Base-by-base conservation (phyloP, 2,888 invertebrate species). In the Cephus pygmeus region DNA sequence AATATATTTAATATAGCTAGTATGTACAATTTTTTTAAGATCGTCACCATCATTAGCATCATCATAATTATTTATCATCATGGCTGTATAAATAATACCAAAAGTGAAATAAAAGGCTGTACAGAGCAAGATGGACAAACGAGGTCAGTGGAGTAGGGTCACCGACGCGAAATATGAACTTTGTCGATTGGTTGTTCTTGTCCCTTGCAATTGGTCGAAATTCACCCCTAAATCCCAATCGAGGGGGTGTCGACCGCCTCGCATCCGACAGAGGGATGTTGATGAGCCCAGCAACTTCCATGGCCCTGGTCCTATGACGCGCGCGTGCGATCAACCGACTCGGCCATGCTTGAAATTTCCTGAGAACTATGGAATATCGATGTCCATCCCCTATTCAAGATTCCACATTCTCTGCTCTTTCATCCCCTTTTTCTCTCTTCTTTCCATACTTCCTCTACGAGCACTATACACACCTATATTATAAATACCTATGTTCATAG, bases 291-390 rank as follows among this genome's bases (percentile, higher is more conserved):
- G 75, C 81, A 82, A 80, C 84, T 80, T 82, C 74, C 81, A 79
- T 81, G 84, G 84, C 86, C 85, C 81, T 81, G 80, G 73, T 83
- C 56, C n/a, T 69, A 36, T 81, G 81, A 83, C 81, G 82, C 84
- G 83, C 84, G 85, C 84, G 85, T 86, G 88, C 86, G 88, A 88
- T 89, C 87, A 87, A 87, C 86, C 84, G 83, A 83, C 79, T 85
- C 87, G 87, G 87, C 86, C 86, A 86, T 85, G 87, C 88, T 87
- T 86, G 86, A 87, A 88, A 88, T 88, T 88, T 85, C 82, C 83
- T 82, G 81, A 81, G 84, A 85, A 85, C 83, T 81, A 80, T 77
- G 83, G 83, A 86, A 86, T 87, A 87, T 87, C 87, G 85, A 36
- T 76, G 35, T 31, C 34, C 56, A 56, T 56, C 9, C 56, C 56